phyloP scores from a whole-genome alignment of 2,113 vertebrate genomes.

The Varanus komodoensis region DNA sequence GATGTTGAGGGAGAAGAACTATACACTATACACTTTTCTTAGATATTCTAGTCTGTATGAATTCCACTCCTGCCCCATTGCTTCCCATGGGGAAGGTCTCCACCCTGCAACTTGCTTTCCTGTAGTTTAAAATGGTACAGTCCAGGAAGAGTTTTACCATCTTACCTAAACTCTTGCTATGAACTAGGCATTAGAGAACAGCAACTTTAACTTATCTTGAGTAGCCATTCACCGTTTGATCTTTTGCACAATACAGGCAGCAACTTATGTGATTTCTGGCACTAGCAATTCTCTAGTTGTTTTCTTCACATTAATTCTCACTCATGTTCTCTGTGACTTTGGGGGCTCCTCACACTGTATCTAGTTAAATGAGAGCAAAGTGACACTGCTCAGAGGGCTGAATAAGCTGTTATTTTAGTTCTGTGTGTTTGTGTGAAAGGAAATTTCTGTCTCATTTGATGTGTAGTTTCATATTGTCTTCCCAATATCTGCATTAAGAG shows the following conservation, averaged over 20 bases:
- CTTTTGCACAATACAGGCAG: neutral
- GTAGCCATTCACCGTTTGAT: conserved; percentile 3
- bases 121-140: neutral
- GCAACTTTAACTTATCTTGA: neutral
- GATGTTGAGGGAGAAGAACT: neutral
- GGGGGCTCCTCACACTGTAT: neutral
- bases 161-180: neutral
- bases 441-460: neutral
- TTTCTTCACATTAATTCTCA: neutral
- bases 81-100: neutral
- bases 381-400: neutral
- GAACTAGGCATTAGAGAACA: conserved; percentile 6
- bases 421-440: conserved; percentile 11
- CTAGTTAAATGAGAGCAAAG: neutral
- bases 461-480: conserved; percentile 11
- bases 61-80: neutral
- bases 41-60: rapidly evolving
- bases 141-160: neutral
- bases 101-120: neutral
- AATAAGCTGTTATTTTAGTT: conserved; percentile 32
- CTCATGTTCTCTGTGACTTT: neutral
- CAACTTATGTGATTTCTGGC: neutral
- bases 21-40: neutral
- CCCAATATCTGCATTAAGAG: conserved; percentile 40
- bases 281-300: neutral